These are phyloP conservation scores for Anthophora plumipes DNA, from an alignment of 2,888 invertebrate species.

Conservation along the genomic window DNA sequence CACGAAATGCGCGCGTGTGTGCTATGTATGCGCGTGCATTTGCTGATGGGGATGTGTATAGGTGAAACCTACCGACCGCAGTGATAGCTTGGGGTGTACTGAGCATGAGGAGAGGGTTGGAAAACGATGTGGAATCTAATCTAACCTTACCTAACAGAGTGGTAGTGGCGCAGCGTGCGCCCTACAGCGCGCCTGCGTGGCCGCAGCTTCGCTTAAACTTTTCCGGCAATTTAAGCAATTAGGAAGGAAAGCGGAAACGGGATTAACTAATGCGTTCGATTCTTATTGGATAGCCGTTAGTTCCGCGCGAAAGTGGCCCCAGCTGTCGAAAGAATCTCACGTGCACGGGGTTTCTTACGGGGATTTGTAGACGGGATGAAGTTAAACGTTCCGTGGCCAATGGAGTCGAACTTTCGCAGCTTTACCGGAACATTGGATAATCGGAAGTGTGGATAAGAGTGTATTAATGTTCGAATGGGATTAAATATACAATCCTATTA, in stretches of 20 bases:
- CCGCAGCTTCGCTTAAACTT: constrained; percentile 56
- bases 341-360: constrained; percentile 3
- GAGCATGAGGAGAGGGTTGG: constrained; percentile 65
- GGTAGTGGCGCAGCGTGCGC: constrained; percentile 65
- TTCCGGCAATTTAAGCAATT: constrained; percentile 64
- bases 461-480: background rate
- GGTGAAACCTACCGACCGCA: constrained; percentile 61
- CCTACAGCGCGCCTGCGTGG: constrained; percentile 58
- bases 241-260: constrained; percentile 63
- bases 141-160: constrained; percentile 63
- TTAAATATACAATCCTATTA: background rate
- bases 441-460: too few species aligned
- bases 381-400: constrained; percentile 12
- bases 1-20: constrained; percentile 34
- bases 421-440: background rate
- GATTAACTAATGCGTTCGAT: constrained; percentile 52
- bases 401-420: constrained; percentile 20
- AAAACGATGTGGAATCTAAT: constrained; percentile 62
- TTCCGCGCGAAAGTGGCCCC: constrained; percentile 21
- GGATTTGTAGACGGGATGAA: constrained; percentile 23
- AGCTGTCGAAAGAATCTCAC: constrained; percentile 7
- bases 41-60: background rate
- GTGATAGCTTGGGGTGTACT: constrained; percentile 69
- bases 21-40: constrained; percentile 42
- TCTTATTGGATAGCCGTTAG: constrained; percentile 42